A percentile compares a stretch with the other conserved stretches of the same genome.
Conservation (phyloP, 2,797 vertebrate species). For the Rousettus madagascariensis region DNA sequence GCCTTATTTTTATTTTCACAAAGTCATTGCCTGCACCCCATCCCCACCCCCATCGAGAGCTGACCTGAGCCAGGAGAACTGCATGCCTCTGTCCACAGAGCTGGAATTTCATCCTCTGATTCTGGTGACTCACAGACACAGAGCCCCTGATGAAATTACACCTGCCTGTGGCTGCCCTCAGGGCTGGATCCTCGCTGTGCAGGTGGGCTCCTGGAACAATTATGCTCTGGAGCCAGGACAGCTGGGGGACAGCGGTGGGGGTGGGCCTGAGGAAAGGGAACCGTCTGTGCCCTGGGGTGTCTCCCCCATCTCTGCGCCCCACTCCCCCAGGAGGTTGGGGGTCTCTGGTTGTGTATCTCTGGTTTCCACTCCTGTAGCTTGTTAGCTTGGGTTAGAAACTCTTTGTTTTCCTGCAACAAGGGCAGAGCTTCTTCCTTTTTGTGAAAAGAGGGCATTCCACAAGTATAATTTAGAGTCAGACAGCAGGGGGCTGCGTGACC, state of each 20-base stretch:
- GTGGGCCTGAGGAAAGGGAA: neutral
- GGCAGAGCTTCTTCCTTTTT: neutral
- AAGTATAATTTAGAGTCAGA: neutral
- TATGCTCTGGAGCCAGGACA: neutral
- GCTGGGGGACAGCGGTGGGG: neutral
- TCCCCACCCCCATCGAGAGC: neutral
- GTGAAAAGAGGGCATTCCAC: neutral
- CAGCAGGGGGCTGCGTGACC: neutral
- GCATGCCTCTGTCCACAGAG: slow-evolving; percentile 29
- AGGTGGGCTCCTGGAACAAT: slow-evolving; percentile 21
- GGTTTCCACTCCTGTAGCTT: neutral
- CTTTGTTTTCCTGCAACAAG: neutral
- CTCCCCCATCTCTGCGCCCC: neutral
- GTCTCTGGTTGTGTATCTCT: neutral
- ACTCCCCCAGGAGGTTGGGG: neutral
- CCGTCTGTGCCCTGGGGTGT: neutral
- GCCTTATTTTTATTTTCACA: neutral
- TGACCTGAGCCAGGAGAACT: neutral
- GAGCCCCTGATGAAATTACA: slow-evolving; percentile 71
- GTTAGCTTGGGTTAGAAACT: neutral
- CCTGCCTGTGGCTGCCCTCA: neutral
- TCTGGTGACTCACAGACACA: slow-evolving; percentile 59
- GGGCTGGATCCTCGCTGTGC: rapidly evolving
- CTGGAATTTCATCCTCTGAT: slow-evolving; percentile 82
- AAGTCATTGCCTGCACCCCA: neutral